Percentiles rank a stretch among this genome's conserved stretches.
These are phyloP conservation scores for Copidosoma aretas DNA, from an alignment of 2,888 invertebrate species.

Conservation along the genomic window DNA sequence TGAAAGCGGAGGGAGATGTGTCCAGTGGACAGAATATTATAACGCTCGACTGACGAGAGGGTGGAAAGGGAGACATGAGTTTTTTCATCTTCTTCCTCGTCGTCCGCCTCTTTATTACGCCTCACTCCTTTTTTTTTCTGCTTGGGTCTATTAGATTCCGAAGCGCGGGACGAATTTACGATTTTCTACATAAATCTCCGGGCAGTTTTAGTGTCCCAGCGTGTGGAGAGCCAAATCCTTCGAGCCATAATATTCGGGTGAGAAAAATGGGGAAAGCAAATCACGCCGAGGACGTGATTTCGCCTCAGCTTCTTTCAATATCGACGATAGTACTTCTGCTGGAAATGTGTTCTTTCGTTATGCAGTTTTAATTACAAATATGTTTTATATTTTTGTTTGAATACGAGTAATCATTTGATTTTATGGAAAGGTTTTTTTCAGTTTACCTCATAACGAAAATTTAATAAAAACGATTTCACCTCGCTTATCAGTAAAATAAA, in stretches of 20 bases:
- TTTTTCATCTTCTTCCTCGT: constrained; percentile 12
- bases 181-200: constrained; percentile 41
- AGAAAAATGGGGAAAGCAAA: constrained; percentile 28
- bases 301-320: constrained; percentile 8
- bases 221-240: not conserved
- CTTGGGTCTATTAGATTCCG: constrained; percentile 52
- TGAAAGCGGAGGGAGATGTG: not conserved
- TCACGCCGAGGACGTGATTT: constrained; percentile 26
- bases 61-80: not conserved
- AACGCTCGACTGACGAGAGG: constrained; percentile 56
- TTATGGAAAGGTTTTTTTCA: too few species aligned
- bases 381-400: too few species aligned
- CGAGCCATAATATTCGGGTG: constrained; percentile 31
- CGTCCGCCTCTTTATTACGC: constrained; percentile 23
- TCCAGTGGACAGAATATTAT: constrained; percentile 56
- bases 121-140: constrained; percentile 32
- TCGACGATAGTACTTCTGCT: too few species aligned
- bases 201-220: constrained; percentile 30
- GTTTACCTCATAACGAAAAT: too few species aligned
- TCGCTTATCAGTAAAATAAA: too few species aligned
- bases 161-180: constrained; percentile 47
- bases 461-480: too few species aligned
- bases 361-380: too few species aligned
- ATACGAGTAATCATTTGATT: too few species aligned
- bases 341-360: too few species aligned